Percentiles rank a stretch among this genome's conserved stretches.
Conservation (phyloP, 2,113 vertebrate species). For the Phylloscopus whistleri region DNA sequence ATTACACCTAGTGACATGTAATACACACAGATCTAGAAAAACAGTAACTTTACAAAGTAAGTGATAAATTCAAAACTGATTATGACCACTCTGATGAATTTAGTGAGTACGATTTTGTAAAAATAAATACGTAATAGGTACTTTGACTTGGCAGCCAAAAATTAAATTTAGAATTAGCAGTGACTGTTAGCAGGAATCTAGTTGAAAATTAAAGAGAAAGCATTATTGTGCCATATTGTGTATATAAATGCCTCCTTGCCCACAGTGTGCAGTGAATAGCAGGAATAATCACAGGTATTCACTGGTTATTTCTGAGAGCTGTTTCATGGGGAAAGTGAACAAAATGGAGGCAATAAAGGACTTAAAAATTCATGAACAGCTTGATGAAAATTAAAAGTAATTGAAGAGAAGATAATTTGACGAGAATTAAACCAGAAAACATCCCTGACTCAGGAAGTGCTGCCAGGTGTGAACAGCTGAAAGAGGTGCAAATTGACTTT, state of each 20-base stretch:
- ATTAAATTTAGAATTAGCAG: background rate
- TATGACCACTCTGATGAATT: background rate
- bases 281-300: background rate
- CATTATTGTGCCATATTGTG: background rate
- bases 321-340: fast-evolving
- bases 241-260: background rate
- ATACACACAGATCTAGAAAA: background rate
- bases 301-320: background rate
- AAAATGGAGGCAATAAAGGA: background rate
- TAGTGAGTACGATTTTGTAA: background rate
- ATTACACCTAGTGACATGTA: background rate
- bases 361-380: background rate
- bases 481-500: background rate
- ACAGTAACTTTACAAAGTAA: background rate
- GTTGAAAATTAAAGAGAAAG: background rate
- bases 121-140: background rate
- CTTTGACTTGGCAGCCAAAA: background rate
- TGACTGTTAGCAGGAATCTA: background rate
- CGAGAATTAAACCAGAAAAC: background rate
- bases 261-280: background rate
- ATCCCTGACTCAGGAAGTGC: background rate
- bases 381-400: background rate
- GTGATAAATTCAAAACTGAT: background rate
- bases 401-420: background rate
- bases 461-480: background rate